Conservation (phyloP, 2,888 invertebrate genomes). For the Pristionchus fissidentatus region DNA sequence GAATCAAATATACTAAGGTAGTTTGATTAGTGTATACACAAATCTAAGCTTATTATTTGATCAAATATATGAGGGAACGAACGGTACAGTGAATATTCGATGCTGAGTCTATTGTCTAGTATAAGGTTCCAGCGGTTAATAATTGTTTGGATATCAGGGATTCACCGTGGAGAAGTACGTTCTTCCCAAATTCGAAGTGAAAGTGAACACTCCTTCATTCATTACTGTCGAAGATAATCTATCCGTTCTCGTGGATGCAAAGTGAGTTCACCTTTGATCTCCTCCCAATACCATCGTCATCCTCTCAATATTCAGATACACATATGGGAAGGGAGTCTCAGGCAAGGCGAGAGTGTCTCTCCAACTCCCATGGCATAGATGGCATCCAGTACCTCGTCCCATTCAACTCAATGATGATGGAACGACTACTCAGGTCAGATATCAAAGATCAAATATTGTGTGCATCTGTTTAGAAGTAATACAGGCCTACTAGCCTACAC, state of each 20-base stretch:
- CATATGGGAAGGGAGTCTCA: slow-evolving; percentile 81
- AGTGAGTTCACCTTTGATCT: slow-evolving; percentile 78
- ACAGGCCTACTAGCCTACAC: not conserved
- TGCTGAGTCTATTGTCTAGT: no score
- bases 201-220: slow-evolving; percentile 87
- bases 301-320: slow-evolving; percentile 78
- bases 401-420: slow-evolving; percentile 58
- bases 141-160: slow-evolving; percentile 77
- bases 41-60: not conserved
- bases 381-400: slow-evolving; percentile 59
- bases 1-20: slow-evolving; percentile 59
- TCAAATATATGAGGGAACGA: not conserved
- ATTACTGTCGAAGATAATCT: slow-evolving; percentile 87
- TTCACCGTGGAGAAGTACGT: slow-evolving; percentile 88
- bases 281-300: not conserved
- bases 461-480: not conserved
- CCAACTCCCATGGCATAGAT: slow-evolving; percentile 67
- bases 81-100: not conserved
- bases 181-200: slow-evolving; percentile 92
- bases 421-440: slow-evolving; percentile 50
- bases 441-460: not conserved
- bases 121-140: not conserved
- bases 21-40: not conserved
- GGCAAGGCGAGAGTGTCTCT: slow-evolving; percentile 77
- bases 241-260: slow-evolving; percentile 86